Evolutionary conservation across 1,140 invertebrate species (phyloP).

Genomic region (Propsilocerus akamusi): DNA sequence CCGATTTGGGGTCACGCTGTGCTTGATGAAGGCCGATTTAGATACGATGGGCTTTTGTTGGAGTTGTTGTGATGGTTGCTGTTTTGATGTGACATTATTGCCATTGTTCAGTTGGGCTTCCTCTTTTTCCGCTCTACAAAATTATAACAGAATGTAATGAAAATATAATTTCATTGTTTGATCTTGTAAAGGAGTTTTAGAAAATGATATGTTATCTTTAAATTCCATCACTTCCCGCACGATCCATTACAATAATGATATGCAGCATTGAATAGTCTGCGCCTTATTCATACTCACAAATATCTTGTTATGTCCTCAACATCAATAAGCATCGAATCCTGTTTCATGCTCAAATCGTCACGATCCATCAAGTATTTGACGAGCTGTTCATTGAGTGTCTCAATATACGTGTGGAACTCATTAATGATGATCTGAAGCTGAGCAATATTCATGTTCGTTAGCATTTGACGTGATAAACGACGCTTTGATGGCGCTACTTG

Average conservation of each 20-base stretch:
- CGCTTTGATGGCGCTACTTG: conserved; percentile 62
- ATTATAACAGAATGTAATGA: neutral
- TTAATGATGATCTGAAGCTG: conserved; percentile 85
- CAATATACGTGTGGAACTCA: conserved; percentile 83
- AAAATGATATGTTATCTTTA: neutral
- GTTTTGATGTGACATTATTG: neutral
- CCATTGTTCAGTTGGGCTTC: neutral
- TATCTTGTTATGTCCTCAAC: conserved; percentile 90
- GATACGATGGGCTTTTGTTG: neutral
- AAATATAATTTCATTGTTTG: neutral
- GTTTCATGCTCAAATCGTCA: conserved; percentile 90
- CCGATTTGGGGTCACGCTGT: too few species aligned
- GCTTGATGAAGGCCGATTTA: neutral
- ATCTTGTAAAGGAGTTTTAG: neutral
- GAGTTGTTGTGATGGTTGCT: neutral
- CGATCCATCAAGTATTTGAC: conserved; percentile 72
- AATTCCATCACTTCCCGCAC: neutral
- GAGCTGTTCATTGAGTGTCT: conserved; percentile 72
- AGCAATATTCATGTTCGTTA: conserved; percentile 86
- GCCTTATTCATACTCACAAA: conserved; percentile 40
- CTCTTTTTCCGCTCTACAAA: neutral
- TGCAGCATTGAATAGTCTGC: neutral
- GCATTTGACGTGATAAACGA: conserved; percentile 58
- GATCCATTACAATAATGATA: neutral
- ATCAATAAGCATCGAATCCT: conserved; percentile 92